Percentiles rank a stretch among this genome's conserved stretches.
These are phyloP conservation scores for Vidua macroura DNA, from an alignment of 2,113 vertebrate species.

Conservation along the genomic window DNA sequence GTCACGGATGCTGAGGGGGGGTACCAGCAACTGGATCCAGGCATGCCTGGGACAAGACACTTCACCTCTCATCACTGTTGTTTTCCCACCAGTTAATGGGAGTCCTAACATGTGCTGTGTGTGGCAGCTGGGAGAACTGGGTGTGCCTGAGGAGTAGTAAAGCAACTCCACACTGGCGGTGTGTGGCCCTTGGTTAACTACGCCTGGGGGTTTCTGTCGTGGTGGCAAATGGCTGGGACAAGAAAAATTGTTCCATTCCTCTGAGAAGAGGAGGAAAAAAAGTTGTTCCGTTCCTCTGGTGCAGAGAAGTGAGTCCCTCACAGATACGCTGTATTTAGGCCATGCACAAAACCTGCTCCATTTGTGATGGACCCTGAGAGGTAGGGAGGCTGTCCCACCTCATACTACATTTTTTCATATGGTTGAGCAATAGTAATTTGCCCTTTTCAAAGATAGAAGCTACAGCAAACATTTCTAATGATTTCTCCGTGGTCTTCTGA, in stretches of 20 bases:
- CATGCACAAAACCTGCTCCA: neutral
- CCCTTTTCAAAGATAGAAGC: neutral
- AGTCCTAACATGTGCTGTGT: fast-evolving
- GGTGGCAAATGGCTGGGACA: fast-evolving
- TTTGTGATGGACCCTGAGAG: neutral
- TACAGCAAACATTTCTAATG: neutral
- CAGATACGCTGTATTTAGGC: fast-evolving
- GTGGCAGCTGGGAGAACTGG: neutral
- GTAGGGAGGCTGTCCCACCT: too few species aligned
- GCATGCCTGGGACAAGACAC: neutral
- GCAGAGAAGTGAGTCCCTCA: neutral
- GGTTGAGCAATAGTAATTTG: neutral
- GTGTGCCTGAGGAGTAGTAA: fast-evolving
- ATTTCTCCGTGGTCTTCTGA: neutral
- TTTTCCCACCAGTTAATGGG: neutral
- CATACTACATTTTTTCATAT: fast-evolving
- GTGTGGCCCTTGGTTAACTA: neutral
- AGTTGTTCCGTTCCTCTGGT: neutral
- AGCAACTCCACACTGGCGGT: neutral
- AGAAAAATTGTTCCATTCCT: neutral
- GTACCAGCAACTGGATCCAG: neutral
- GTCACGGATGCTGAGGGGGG: neutral
- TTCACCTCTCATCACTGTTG: neutral
- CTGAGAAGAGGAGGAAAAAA: neutral
- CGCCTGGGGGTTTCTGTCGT: neutral